Percentiles rank a stretch among this genome's conserved stretches.
phyloP scores from a whole-genome alignment of 2,888 invertebrate species.

The Metalampra italica region DNA sequence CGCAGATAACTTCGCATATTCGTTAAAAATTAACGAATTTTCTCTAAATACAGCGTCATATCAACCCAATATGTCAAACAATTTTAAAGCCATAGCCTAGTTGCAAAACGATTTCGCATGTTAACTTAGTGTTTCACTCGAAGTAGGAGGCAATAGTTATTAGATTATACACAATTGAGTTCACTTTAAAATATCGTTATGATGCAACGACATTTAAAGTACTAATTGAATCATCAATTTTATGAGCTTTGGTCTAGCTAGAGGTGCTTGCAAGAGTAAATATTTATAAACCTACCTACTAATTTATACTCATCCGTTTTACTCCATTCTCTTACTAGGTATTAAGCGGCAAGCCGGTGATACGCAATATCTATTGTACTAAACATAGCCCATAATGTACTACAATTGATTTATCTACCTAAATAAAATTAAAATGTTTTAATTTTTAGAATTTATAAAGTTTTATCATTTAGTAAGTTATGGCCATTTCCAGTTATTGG shows the following conservation, averaged over 20 bases:
- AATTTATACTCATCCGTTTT: constrained; percentile 27
- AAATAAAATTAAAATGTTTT: no score
- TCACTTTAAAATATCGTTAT: constrained; percentile 36
- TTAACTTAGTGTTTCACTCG: constrained; percentile 19
- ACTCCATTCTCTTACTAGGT: constrained; percentile 2
- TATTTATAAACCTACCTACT: constrained; percentile 20
- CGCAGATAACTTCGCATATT: no score
- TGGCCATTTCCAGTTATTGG: no score
- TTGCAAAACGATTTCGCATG: constrained; percentile 33
- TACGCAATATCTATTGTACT: no score
- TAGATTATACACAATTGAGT: neutral
- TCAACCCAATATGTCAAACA: neutral
- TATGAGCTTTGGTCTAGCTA: constrained; percentile 26
- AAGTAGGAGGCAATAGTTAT: neutral
- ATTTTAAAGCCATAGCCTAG: constrained; percentile 3
- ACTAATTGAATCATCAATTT: constrained; percentile 47
- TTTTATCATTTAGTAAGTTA: no score
- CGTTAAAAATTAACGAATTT: no score
- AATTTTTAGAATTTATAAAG: no score
- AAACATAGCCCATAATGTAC: no score
- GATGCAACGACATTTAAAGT: constrained; percentile 38
- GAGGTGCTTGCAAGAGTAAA: constrained; percentile 25
- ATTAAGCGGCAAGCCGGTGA: no score
- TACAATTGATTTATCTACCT: no score
- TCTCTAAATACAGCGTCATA: no score